Base-by-base conservation (phyloP, 2,888 invertebrate genomes). In the Cataglyphis albicans region DNA sequence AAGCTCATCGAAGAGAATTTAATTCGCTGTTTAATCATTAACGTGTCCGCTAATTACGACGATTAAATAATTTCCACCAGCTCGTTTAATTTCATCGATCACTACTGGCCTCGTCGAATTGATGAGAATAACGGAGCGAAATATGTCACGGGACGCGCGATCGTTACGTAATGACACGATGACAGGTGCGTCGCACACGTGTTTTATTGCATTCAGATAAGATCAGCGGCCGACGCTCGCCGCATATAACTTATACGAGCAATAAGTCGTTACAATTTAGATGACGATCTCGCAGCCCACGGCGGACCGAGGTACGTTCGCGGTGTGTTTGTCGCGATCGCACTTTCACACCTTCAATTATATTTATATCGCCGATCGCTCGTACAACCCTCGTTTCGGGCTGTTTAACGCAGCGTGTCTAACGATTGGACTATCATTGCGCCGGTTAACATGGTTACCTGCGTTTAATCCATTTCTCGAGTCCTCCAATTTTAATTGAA, bases 181-280 rank as follows among this genome's bases (percentile, higher is more conserved):
- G 92, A 92, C 91, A 92, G 91, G 92, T 91, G 90, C 88, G 84
- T 82, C 87, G 87, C 89, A 88, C 84, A 88, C 84, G 82, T 88
- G 86, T 83, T 88, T 88, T 86, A 90, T 89, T 91, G 88, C 84
- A 83, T 74, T 32, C 59, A 88, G 92, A 92, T 92, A 90, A 90
- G 86, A 91, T 91, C 90, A 72, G 81, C 84, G 78, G 63, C 52
- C 55, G 68, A 87, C 84, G 82, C 80, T 87, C 70, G 87, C 75
- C 65, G 86, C 84, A 87, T 91, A 90, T 91, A 90, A 91, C 90
- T 90, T 90, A 91, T 90, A 91, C 83, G 83, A 88, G 85, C 87
- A 65, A 84, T 83, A 78, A 82, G 76, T 64, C 68, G 73, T 63
- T 76, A 75, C 87, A 87, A 87, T 91, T 91, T 91, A 91, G 90